phyloP scores from a whole-genome alignment of 2,888 invertebrate species.

The Choreutis nemorana region DNA sequence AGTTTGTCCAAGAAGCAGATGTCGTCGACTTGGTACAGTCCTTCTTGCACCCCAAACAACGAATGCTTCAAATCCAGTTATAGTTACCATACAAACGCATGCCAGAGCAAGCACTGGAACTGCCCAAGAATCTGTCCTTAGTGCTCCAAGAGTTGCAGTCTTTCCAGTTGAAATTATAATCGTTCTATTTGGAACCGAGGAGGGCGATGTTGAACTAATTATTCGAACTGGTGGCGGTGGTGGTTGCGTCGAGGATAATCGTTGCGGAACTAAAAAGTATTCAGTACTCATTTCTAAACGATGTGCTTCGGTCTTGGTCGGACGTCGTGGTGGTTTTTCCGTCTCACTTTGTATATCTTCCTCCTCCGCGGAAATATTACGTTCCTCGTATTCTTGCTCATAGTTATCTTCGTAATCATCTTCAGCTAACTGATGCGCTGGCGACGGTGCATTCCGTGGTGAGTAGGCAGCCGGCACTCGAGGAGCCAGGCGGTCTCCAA shows the following conservation, averaged over 20 bases:
- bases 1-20: constrained; percentile 87
- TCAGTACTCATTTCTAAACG: constrained; percentile 85
- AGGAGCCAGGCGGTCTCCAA: constrained; percentile 49
- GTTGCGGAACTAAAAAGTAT: constrained; percentile 79
- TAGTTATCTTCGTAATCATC: constrained; percentile 37
- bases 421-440: constrained; percentile 26
- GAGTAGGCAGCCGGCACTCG: constrained; percentile 47
- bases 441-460: constrained; percentile 36
- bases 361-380: constrained; percentile 25
- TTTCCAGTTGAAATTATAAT: constrained; percentile 16
- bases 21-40: constrained; percentile 83
- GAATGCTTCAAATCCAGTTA: constrained; percentile 88
- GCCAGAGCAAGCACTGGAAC: constrained; percentile 87
- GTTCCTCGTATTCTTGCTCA: constrained; percentile 41
- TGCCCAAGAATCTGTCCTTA: constrained; percentile 87
- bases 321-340: constrained; percentile 34
- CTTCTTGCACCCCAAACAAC: constrained; percentile 83
- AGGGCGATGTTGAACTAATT: constrained; percentile 4
- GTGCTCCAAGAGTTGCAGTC: constrained; percentile 32
- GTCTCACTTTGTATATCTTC: constrained; percentile 24
- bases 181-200: constrained; percentile 9
- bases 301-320: constrained; percentile 52
- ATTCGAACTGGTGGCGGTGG: constrained; percentile 21
- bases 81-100: constrained; percentile 82
- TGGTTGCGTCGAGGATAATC: constrained; percentile 28